A percentile compares a stretch with the other conserved stretches of the same genome.
Conservation (phyloP, 2,888 invertebrate genomes). For the Megamerina dolium region DNA sequence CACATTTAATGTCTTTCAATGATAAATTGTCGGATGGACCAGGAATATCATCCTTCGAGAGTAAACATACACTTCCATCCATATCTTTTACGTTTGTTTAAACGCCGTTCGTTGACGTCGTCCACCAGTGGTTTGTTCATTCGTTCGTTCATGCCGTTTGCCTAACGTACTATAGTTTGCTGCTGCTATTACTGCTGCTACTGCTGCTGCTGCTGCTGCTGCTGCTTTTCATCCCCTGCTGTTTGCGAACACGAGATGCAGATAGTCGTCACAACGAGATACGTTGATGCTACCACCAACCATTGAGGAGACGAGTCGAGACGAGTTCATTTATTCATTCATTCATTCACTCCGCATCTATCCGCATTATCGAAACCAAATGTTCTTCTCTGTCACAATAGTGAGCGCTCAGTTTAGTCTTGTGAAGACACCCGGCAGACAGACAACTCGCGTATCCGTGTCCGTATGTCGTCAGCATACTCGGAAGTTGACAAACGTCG, state of each 20-base stretch:
- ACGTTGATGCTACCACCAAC: conserved; percentile 23
- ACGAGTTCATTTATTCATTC: conserved; percentile 10
- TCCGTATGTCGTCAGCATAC: too few relatives aligned
- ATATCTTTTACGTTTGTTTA: too few relatives aligned
- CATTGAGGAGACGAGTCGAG: conserved; percentile 14
- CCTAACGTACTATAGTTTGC: too few relatives aligned
- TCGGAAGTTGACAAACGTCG: not conserved
- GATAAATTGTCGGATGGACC: too few relatives aligned
- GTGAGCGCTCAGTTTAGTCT: conserved; percentile 33
- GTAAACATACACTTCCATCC: too few relatives aligned
- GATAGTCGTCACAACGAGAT: conserved; percentile 21
- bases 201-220: conserved; percentile 8
- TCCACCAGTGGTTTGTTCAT: too few relatives aligned
- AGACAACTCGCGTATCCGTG: conserved; percentile 29
- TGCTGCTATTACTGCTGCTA: conserved; percentile 2
- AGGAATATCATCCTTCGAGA: too few relatives aligned
- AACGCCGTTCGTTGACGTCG: too few relatives aligned
- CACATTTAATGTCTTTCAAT: too few relatives aligned
- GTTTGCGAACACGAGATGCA: conserved; percentile 23
- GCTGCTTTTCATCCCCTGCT: conserved; percentile 39
- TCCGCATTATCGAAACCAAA: too few relatives aligned
- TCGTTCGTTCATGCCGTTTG: too few relatives aligned
- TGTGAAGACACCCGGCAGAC: conserved; percentile 48
- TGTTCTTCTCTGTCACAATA: too few relatives aligned
- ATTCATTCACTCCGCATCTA: conserved; percentile 1